phyloP scores from a whole-genome alignment of 1,140 invertebrate species.

The Zelostemma sp. region DNA sequence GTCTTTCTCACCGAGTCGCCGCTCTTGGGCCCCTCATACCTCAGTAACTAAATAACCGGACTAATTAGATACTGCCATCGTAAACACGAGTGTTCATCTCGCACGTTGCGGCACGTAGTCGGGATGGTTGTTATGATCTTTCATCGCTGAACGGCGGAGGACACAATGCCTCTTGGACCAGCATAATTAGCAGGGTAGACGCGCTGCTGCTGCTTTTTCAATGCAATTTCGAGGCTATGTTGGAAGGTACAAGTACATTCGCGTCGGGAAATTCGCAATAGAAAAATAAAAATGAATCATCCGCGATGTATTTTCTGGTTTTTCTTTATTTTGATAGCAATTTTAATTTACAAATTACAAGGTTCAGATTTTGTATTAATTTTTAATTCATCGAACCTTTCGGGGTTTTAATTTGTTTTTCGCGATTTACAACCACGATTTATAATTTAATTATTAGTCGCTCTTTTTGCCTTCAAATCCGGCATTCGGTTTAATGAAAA shows the following conservation, averaged over 20 bases:
- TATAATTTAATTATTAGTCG: constrained; percentile 19
- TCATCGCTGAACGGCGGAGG: not conserved
- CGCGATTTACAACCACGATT: constrained; percentile 6
- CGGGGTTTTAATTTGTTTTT: too few relatives aligned
- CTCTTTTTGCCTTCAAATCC: too few relatives aligned
- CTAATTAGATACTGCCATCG: constrained; percentile 54
- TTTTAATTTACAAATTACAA: too few relatives aligned
- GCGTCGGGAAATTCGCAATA: too few relatives aligned
- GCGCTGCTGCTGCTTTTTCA: constrained; percentile 12
- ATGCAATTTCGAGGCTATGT: too few relatives aligned
- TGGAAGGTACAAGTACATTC: too few relatives aligned
- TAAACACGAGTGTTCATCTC: constrained; percentile 18
- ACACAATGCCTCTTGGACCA: not conserved
- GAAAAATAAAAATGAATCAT: too few relatives aligned
- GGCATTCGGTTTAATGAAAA: not conserved
- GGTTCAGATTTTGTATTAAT: too few relatives aligned
- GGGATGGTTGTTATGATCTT: constrained; percentile 33
- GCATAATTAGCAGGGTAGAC: constrained; percentile 23
- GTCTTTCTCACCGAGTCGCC: constrained; percentile 34
- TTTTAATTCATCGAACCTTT: too few relatives aligned
- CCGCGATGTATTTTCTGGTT: too few relatives aligned
- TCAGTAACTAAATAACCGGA: constrained; percentile 58
- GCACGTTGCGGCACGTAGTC: constrained; percentile 42
- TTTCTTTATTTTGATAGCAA: too few relatives aligned
- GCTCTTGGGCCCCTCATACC: constrained; percentile 8